Evolutionary conservation across 2,797 vertebrate species (phyloP).

Genomic region (Dendrocincla fuliginosa): DNA sequence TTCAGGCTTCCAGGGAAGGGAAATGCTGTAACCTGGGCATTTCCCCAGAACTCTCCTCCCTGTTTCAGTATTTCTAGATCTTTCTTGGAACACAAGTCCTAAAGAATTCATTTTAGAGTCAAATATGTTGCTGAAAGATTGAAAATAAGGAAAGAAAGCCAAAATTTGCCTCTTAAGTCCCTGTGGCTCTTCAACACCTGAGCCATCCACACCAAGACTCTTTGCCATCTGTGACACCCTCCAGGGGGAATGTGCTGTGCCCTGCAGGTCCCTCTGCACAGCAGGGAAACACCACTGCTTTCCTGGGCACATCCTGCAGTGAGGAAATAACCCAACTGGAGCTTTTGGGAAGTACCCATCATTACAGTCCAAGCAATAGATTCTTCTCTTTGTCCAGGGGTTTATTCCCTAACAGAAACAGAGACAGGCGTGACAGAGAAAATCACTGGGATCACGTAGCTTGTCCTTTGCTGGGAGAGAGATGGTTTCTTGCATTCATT

Average conservation of each 20-base stretch:
- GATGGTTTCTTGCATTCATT: constrained; percentile 17
- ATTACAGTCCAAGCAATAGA: background rate
- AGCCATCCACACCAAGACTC: background rate
- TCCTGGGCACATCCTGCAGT: background rate
- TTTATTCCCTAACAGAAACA: constrained; percentile 22
- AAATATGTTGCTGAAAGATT: background rate
- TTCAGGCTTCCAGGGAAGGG: background rate
- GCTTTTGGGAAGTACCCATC: background rate
- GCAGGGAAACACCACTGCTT: background rate
- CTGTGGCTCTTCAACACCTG: background rate
- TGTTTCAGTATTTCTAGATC: background rate
- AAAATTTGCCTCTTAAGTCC: background rate
- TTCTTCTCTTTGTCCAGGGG: background rate
- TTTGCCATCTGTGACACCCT: background rate
- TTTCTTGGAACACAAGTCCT: background rate
- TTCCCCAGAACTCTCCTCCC: background rate
- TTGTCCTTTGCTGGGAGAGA: constrained; percentile 6
- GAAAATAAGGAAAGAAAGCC: background rate
- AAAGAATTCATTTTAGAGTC: background rate
- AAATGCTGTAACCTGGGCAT: background rate
- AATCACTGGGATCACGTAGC: constrained; percentile 7
- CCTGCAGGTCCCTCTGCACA: background rate
- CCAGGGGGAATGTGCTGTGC: background rate
- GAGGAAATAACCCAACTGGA: background rate
- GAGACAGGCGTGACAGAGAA: background rate